Conservation (phyloP, 2,113 vertebrate species). For the Archilochus colubris region DNA sequence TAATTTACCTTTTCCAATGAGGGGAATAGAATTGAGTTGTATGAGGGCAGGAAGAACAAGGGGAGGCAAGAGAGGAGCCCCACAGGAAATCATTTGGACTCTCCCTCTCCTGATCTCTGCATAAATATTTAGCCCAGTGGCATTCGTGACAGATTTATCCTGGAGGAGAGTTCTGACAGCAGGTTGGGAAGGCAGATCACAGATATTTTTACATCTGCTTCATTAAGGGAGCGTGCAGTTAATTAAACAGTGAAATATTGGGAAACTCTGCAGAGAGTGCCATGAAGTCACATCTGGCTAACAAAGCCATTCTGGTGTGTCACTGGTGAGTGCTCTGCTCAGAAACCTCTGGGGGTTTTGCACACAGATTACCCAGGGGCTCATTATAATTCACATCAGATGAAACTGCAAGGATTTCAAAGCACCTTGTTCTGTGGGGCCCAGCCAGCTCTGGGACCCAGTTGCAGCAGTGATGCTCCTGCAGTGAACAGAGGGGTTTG, state of each 20-base stretch:
- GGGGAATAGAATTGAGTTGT: neutral
- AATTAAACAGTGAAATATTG: conserved; percentile 26
- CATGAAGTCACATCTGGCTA: neutral
- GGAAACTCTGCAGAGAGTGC: neutral
- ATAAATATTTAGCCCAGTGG: neutral
- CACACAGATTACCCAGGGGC: neutral
- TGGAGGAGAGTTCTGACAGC: neutral
- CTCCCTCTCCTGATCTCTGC: neutral
- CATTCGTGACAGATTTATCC: neutral
- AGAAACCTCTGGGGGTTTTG: neutral
- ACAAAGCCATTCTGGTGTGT: neutral
- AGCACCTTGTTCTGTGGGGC: neutral
- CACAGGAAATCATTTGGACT: conserved; percentile 26
- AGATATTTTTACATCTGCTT: neutral
- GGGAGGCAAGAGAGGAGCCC: neutral
- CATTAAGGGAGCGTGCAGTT: neutral
- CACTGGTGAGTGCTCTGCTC: neutral
- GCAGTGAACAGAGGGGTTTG: neutral
- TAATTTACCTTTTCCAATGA: neutral
- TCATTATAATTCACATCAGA: neutral
- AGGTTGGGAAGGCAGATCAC: neutral
- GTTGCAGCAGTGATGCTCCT: neutral
- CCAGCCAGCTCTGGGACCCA: neutral
- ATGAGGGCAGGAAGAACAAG: neutral
- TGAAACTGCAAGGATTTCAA: conserved; percentile 35